These are phyloP conservation scores for Scolopax mira DNA, from an alignment of 2,113 vertebrate genomes.

Conservation along the genomic window DNA sequence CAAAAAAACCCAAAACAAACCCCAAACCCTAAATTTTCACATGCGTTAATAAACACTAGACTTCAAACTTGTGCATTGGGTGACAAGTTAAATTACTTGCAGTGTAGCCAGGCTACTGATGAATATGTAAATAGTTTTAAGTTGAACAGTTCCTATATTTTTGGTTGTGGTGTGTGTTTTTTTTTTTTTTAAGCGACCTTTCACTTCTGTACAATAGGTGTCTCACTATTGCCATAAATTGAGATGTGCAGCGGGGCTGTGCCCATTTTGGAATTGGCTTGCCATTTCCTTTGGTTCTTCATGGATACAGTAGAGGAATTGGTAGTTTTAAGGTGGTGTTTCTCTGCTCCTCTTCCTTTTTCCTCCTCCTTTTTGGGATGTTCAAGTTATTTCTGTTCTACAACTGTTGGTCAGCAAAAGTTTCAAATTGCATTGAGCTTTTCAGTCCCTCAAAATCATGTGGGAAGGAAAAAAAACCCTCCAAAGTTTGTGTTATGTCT, in stretches of 20 bases:
- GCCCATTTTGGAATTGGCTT: neutral
- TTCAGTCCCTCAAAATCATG: rapidly evolving
- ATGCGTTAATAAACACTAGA: neutral
- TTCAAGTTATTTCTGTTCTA: neutral
- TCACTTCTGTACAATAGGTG: conserved; percentile 51
- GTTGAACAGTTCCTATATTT: neutral
- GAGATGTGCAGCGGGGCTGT: neutral
- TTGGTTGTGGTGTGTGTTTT: neutral
- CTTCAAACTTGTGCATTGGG: neutral
- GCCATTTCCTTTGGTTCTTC: neutral
- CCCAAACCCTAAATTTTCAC: neutral
- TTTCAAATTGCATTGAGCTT: neutral
- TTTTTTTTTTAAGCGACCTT: neutral
- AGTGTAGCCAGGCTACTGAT: neutral
- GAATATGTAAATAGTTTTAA: neutral
- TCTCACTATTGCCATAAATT: conserved; percentile 48
- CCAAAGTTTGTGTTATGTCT: neutral
- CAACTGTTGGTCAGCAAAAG: neutral
- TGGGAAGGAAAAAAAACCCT: rapidly evolving
- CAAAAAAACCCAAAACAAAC: too few species aligned
- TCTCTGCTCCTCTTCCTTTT: neutral
- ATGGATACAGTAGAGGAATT: neutral
- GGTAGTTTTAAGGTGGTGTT: neutral
- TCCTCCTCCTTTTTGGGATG: neutral
- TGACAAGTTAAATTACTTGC: neutral